Conservation (phyloP, 1,140 invertebrate species). For the Tigriopus japonicus region DNA sequence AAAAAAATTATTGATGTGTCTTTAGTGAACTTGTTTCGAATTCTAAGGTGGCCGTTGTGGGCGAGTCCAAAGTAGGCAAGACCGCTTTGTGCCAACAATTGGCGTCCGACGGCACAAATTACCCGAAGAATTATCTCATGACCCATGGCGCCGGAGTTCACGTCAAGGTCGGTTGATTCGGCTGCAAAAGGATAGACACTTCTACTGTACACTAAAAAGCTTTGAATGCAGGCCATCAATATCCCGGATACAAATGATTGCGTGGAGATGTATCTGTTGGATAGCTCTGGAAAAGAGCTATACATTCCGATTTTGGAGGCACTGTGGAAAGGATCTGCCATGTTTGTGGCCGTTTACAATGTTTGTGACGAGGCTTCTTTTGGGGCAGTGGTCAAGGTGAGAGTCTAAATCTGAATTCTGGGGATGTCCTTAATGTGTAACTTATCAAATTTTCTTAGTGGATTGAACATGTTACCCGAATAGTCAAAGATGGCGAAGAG, state of each 20-base stretch:
- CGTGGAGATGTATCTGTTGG: background rate
- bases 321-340: background rate
- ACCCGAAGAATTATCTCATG: background rate
- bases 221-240: background rate
- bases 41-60: background rate
- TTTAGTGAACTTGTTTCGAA: background rate
- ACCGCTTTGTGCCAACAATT: background rate
- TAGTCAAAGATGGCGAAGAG: background rate
- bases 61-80: background rate
- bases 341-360: background rate
- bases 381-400: background rate
- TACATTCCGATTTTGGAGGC: background rate
- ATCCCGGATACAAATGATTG: background rate
- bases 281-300: background rate
- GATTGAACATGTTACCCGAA: background rate
- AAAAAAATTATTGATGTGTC: background rate
- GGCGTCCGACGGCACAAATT: background rate
- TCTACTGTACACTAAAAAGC: too few relatives aligned
- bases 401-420: background rate
- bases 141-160: background rate
- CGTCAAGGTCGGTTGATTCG: background rate
- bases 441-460: too few relatives aligned
- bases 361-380: background rate
- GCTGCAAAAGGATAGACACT: too few relatives aligned
- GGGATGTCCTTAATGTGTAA: too few relatives aligned